phyloP scores from a whole-genome alignment of 2,113 vertebrate genomes.

The Felis chaus region DNA sequence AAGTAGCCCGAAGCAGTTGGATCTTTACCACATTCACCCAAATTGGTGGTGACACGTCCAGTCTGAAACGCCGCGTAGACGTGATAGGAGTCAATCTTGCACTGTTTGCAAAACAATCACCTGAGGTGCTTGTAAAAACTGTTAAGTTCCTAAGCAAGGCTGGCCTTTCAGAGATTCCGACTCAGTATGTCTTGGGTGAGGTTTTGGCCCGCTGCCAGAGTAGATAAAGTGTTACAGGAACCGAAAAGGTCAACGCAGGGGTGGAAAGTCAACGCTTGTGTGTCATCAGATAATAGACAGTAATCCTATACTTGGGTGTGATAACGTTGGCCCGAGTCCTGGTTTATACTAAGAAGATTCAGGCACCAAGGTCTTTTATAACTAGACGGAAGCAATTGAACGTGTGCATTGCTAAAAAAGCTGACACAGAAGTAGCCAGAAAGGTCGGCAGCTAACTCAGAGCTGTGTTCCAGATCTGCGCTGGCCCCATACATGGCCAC shows the following conservation, averaged over 20 bases:
- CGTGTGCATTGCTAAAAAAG: neutral
- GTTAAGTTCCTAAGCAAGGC: neutral
- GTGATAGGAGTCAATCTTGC: neutral
- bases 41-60: neutral
- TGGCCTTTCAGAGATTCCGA: neutral
- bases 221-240: neutral
- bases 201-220: neutral
- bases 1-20: neutral
- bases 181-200: neutral
- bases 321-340: neutral
- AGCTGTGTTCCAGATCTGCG: neutral
- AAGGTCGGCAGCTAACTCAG: neutral
- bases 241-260: neutral
- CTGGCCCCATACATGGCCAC: neutral
- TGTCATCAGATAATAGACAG: neutral
- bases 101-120: neutral
- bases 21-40: neutral
- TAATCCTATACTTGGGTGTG: neutral
- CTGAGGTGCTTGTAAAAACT: neutral
- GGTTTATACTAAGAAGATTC: neutral
- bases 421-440: neutral
- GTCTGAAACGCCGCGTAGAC: neutral
- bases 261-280: neutral
- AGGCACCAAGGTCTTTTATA: neutral
- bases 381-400: neutral